Conservation (phyloP, 1,140 invertebrate genomes). For the Drosophila serrata region DNA sequence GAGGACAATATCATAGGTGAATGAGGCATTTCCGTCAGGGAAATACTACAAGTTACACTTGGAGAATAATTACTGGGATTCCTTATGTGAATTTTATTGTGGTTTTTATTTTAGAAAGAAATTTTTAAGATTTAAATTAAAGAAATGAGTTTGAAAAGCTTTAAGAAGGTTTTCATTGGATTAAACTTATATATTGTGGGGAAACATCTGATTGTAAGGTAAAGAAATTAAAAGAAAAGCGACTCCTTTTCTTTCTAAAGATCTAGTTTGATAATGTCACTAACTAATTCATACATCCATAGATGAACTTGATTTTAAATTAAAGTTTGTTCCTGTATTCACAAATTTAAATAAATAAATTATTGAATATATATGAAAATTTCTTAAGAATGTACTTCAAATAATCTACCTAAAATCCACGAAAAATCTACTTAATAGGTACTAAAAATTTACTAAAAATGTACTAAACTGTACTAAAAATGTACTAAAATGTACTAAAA, state of each 20-base stretch:
- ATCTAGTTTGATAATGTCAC: too few relatives aligned
- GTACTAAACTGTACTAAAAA: not conserved
- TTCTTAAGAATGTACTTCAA: too few relatives aligned
- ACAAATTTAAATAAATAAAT: too few relatives aligned
- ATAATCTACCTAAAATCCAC: not conserved
- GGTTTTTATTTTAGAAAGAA: not conserved
- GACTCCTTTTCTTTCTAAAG: too few relatives aligned
- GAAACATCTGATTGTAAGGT: too few relatives aligned
- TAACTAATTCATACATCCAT: too few relatives aligned
- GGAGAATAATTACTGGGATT: not conserved
- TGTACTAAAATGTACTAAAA: not conserved
- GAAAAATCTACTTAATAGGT: not conserved
- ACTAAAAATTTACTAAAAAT: not conserved
- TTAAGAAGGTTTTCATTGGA: not conserved
- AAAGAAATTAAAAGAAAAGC: too few relatives aligned
- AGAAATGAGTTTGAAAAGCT: too few relatives aligned
- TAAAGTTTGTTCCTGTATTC: too few relatives aligned
- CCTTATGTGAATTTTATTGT: not conserved
- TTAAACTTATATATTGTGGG: too few relatives aligned
- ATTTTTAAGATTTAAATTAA: not conserved
- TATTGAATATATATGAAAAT: too few relatives aligned
- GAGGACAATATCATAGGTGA: conserved; percentile 35
- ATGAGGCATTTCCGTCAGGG: conserved; percentile 59
- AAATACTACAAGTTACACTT: conserved; percentile 1
- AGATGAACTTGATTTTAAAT: too few relatives aligned